phyloP scores from a whole-genome alignment of 2,888 invertebrate genomes.

The Watsonalla cultraria region DNA sequence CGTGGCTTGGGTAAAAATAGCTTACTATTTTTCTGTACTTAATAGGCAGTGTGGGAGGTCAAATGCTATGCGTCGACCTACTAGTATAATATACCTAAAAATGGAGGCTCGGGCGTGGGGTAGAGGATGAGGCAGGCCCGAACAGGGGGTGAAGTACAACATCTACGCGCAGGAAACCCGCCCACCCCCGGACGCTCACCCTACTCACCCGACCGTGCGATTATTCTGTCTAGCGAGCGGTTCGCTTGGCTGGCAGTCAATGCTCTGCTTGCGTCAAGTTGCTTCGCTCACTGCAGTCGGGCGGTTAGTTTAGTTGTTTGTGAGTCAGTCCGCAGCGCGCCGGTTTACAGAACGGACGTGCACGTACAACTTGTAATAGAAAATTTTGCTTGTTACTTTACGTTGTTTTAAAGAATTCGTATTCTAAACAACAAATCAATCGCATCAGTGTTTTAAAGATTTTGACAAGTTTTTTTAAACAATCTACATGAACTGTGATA shows the following conservation, averaged over 20 bases:
- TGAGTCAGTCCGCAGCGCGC: slow-evolving; percentile 65
- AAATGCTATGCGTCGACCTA: neutral
- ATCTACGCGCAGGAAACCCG: slow-evolving; percentile 28
- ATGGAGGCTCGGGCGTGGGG: neutral
- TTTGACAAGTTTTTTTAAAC: slow-evolving; percentile 22
- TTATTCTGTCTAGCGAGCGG: slow-evolving; percentile 70
- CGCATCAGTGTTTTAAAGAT: slow-evolving; percentile 24
- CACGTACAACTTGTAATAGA: slow-evolving; percentile 21
- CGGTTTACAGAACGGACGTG: slow-evolving; percentile 50
- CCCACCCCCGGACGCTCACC: slow-evolving; percentile 30
- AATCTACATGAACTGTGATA: slow-evolving; percentile 64
- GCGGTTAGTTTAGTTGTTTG: slow-evolving; percentile 36
- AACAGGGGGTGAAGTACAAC: neutral
- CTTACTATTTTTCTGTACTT: neutral
- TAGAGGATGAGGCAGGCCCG: neutral
- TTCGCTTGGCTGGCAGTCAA: slow-evolving; percentile 39
- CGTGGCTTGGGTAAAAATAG: no score
- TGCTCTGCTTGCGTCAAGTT: slow-evolving; percentile 50
- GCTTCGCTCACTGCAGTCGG: slow-evolving; percentile 11
- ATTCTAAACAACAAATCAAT: slow-evolving; percentile 19
- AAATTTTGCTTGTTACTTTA: slow-evolving; percentile 30
- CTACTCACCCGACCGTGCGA: slow-evolving; percentile 47
- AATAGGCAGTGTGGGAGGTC: neutral
- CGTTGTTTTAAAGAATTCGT: slow-evolving; percentile 43
- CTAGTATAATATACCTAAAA: neutral